Conservation (phyloP, 2,797 vertebrate genomes). For the Macrochelys suwanniensis region DNA sequence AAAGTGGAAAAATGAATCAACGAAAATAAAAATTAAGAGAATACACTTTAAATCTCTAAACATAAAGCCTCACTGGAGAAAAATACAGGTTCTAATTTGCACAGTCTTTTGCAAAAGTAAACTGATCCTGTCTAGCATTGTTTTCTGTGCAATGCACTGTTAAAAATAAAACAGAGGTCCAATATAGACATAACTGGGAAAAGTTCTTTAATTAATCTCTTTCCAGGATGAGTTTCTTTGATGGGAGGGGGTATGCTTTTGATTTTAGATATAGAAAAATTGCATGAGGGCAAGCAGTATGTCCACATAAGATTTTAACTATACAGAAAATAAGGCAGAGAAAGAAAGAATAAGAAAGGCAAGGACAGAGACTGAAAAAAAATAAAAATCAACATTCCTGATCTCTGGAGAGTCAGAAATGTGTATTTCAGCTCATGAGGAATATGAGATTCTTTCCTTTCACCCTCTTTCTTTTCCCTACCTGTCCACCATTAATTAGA, state of each 20-base stretch:
- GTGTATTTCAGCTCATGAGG: background rate
- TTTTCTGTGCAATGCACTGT: background rate
- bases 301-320: background rate
- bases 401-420: background rate
- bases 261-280: background rate
- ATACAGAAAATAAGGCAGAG: background rate
- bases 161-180: background rate
- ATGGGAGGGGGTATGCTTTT: background rate
- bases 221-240: background rate
- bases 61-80: background rate
- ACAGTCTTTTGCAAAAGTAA: background rate
- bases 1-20: background rate
- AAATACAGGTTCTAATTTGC: background rate
- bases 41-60: background rate
- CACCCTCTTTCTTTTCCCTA: background rate
- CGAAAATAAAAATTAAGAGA: background rate
- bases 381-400: background rate
- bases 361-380: background rate
- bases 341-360: background rate
- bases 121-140: background rate
- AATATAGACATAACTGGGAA: background rate
- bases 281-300: background rate
- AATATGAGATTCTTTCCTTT: background rate
- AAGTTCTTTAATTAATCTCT: background rate
- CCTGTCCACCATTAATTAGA: slow-evolving; percentile 33